Percentiles rank a stretch among this genome's conserved stretches.
phyloP scores from a whole-genome alignment of 2,797 vertebrate species.

The Gobionotothen gibberifrons region DNA sequence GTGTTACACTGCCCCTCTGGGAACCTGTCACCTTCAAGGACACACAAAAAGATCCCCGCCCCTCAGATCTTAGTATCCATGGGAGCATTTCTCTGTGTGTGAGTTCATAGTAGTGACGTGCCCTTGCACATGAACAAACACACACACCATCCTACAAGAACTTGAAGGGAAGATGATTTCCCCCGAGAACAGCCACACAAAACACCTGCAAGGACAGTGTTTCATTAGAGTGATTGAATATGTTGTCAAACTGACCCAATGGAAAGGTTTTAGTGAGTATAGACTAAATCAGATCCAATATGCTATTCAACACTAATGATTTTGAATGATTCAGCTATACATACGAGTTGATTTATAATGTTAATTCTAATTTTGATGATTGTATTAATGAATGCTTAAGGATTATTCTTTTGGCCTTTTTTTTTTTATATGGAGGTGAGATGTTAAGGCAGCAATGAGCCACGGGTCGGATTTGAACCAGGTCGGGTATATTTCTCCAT shows the following conservation, averaged over 20 bases:
- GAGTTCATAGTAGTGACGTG: slow-evolving; percentile 47
- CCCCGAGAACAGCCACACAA: slow-evolving; percentile 49
- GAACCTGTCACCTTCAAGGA: slow-evolving; percentile 70
- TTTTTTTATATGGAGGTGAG: no score
- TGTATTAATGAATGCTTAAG: no score
- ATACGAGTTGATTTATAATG: background rate
- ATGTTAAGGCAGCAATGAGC: no score
- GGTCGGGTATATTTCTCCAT: background rate
- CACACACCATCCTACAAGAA: slow-evolving; percentile 26
- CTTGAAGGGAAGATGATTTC: slow-evolving; percentile 68
- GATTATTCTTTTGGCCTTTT: no score
- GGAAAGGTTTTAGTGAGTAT: background rate
- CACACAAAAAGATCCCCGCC: slow-evolving; percentile 46
- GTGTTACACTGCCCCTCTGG: slow-evolving; percentile 64
- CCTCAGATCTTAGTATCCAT: slow-evolving; percentile 31
- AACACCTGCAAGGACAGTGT: slow-evolving; percentile 51
- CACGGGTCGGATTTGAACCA: no score
- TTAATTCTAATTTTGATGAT: background rate
- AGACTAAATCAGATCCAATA: slow-evolving; percentile 6
- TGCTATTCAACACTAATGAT: background rate
- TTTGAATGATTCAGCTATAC: background rate
- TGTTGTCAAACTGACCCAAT: slow-evolving; percentile 30
- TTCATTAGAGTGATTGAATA: slow-evolving; percentile 60
- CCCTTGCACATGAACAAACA: slow-evolving; percentile 44
- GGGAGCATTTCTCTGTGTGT: slow-evolving; percentile 4